Base-by-base conservation (phyloP, 2,797 vertebrate genomes). In the Coendou prehensilis region DNA sequence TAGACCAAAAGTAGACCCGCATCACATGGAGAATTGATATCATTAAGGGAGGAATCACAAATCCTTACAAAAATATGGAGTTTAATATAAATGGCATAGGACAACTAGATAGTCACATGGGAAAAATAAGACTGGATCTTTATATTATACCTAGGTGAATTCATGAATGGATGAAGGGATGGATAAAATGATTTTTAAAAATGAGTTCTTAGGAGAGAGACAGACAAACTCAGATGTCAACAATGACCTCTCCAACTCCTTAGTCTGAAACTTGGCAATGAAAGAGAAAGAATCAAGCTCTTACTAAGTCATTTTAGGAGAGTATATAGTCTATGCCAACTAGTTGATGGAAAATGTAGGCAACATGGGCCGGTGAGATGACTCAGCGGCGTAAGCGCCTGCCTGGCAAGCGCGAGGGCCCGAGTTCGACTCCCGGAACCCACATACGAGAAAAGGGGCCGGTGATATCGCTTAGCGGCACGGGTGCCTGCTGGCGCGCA, bases 51-150 rank as follows among this genome's bases (percentile, higher is more conserved):
- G 26, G 30, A 91, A 71, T 26, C 61, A 71, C 64, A 89, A 92
- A 80, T 96, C 57, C 56, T 86, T 56, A 14, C 57, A 87, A 10
- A 96, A 91, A 82, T 78, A 59, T 3, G 15, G 28, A 57, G 45
- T 57, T 93, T 80, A 94, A 69, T 28, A 67, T 73, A 85, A 97
- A 89, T 47, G 2, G 94, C 56, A 81, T 4, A 54, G n/a, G 33
- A 85, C 28, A 95, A 71, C 45, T n/a, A 76, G 52, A 63, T 3
- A 63, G 56, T 75, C 86, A 45, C 33, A 50, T 90, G 47, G 22
- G 6, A 69, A 82, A 63, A 81, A 54, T 17, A 54, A n/a, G 33
- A 14, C 1, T 86, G 50, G 45, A 54, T 79, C 47, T 15, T 94
- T 75, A 54, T 0, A 23, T 87, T 22, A 52, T 33, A 30, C 11